Evolutionary conservation across 2,113 vertebrate species (phyloP).

Genomic region (Cepphus grylle): DNA sequence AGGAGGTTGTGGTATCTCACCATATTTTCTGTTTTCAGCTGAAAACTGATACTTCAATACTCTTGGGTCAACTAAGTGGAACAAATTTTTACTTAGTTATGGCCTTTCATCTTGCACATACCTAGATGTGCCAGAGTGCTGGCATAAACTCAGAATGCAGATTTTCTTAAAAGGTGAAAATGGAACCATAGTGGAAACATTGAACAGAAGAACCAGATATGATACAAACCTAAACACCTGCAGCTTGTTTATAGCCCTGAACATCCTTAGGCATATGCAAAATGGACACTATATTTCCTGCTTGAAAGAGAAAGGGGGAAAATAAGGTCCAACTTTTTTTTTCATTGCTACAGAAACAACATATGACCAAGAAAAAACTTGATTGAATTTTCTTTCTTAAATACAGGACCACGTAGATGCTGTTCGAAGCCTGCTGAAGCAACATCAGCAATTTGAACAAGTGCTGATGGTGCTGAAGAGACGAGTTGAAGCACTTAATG

Average conservation of each 20-base stretch:
- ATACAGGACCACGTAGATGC: constrained; percentile 80
- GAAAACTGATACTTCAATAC: background rate
- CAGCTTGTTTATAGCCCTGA: background rate
- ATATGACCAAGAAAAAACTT: background rate
- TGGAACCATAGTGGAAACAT: background rate
- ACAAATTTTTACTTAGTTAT: background rate
- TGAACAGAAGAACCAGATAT: background rate
- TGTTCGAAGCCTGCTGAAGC: constrained; percentile 77
- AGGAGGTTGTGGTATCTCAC: background rate
- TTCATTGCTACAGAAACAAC: background rate
- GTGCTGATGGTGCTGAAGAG: constrained; percentile 76
- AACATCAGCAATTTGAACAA: constrained; percentile 79
- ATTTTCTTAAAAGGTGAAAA: background rate
- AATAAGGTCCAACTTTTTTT: background rate
- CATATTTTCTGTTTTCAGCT: background rate
- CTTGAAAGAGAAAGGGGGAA: background rate
- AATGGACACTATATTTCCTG: background rate
- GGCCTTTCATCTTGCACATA: background rate
- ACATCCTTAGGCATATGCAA: background rate
- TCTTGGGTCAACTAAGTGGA: background rate
- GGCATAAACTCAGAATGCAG: background rate
- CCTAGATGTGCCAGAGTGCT: background rate
- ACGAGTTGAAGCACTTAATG: constrained; percentile 69
- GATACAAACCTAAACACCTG: background rate
- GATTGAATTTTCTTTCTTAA: background rate